These are phyloP conservation scores for Protodeltote pygarga DNA, from an alignment of 2,888 invertebrate genomes.

Conservation along the genomic window DNA sequence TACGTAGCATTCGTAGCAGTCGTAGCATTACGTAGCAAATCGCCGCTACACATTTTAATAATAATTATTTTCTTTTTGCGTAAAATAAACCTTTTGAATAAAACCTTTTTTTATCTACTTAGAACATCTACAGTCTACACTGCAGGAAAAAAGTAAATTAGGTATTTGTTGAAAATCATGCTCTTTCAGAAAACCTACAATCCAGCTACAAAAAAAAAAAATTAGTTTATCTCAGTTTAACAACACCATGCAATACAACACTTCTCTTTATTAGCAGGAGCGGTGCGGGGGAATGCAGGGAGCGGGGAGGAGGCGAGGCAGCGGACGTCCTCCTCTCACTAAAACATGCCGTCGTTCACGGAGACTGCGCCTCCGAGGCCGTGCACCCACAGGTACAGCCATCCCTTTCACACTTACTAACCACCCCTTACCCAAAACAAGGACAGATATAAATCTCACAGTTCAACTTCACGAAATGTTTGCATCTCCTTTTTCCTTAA, in stretches of 20 bases:
- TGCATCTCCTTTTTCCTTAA: slow-evolving; percentile 22
- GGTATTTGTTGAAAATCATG: too few relatives aligned
- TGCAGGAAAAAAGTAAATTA: too few relatives aligned
- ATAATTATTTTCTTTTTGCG: too few relatives aligned
- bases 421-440: slow-evolving; percentile 17
- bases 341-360: slow-evolving; percentile 95
- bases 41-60: too few relatives aligned
- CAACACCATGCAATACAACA: slow-evolving; percentile 24
- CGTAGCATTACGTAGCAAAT: too few relatives aligned
- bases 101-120: too few relatives aligned
- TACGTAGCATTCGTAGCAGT: too few relatives aligned
- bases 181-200: too few relatives aligned
- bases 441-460: slow-evolving; percentile 32
- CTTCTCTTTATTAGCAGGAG: slow-evolving; percentile 65
- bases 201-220: too few relatives aligned
- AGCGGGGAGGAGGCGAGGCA: slow-evolving; percentile 89
- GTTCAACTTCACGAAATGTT: not conserved
- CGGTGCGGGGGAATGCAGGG: slow-evolving; percentile 84
- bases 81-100: too few relatives aligned
- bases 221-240: slow-evolving; percentile 19
- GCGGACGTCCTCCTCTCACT: slow-evolving; percentile 96
- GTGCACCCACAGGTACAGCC: slow-evolving; percentile 84
- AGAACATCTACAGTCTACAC: too few relatives aligned
- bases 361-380: slow-evolving; percentile 86
- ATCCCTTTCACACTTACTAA: slow-evolving; percentile 54